Base-by-base conservation (phyloP, 2,113 vertebrate genomes). In the Pavo muticus region DNA sequence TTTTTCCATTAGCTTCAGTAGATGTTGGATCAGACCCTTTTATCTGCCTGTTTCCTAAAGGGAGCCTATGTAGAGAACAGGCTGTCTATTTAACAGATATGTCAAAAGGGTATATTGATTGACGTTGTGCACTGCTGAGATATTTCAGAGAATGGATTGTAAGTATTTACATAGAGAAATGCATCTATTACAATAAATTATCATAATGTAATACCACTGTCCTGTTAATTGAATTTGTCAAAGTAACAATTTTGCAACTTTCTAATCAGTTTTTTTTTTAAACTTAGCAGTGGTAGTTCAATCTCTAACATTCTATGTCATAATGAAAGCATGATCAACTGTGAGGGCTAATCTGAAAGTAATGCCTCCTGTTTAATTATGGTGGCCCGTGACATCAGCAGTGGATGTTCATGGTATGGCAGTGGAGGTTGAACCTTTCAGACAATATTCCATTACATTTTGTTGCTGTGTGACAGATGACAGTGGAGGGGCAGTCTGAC, bases 1-100 rank as follows among this genome's bases (percentile, higher is more conserved):
- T 76, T 65, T 32, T 8, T 79, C 39, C 27, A 54, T 30, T 88
- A 74, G 14, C 72, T 91, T 86, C n/a, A 56, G 39, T 68, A 87
- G 56, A 57, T 52, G 90, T 75, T 52, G 70, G 70, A 52, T 65
- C 35, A 76, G 35, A 47, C 10, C 4, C 15, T 65, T 82, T n/a
- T 71, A 45, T 77, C 48, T 84, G 9, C 32, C 57, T 40, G 1
- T 57, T 94, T 67, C 23, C 11, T 56, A 29, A 85, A 59, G 44
- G 5, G 19, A 2, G 6, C 56, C 11, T n/a, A 1, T 10, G 1
- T n/a, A 18, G 27, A 32, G 17, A 87, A 11, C 4, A 77, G 57
- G 30, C 5, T 56, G 6, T 56, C 47, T 39, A 7, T 20, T 52
- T 35, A 64, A 64, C 19, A 10, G 35, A 4, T 13, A 1, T 44